Evolutionary conservation across 2,797 vertebrate genomes (phyloP).

Genomic region (Danio kyathit): DNA sequence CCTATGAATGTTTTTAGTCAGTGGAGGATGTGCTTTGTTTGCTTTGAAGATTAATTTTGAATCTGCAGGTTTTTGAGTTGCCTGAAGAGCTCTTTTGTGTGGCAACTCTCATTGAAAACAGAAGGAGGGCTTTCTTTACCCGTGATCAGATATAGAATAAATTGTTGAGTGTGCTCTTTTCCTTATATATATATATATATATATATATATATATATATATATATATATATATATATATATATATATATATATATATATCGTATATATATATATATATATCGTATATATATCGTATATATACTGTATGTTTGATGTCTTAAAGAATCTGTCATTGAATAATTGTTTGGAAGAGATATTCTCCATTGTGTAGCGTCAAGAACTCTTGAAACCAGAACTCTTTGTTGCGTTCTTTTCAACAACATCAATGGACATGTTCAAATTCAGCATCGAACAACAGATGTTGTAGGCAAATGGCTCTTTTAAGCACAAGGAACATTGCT

Average conservation of each 20-base stretch:
- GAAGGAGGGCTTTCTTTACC: slow-evolving; percentile 61
- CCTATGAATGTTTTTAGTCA: slow-evolving; percentile 18
- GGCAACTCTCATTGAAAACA: slow-evolving; percentile 56
- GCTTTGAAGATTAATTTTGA: slow-evolving; percentile 24
- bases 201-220: no score
- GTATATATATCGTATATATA: no score
- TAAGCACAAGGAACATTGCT: neutral
- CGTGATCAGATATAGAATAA: slow-evolving; percentile 60
- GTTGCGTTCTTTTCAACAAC: slow-evolving; percentile 2
- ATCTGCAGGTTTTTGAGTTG: slow-evolving; percentile 10
- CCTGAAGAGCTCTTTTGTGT: slow-evolving; percentile 69
- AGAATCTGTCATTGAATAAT: neutral
- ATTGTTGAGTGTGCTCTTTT: slow-evolving; percentile 31
- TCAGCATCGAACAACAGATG: neutral
- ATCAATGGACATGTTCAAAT: slow-evolving; percentile 6
- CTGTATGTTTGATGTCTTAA: no score
- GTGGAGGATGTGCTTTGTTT: slow-evolving; percentile 13
- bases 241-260: no score
- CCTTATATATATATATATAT: slow-evolving; percentile 61
- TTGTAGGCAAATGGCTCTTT: neutral
- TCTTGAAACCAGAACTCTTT: neutral
- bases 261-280: no score
- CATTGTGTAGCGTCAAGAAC: slow-evolving; percentile 6
- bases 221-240: no score
- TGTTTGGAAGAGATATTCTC: slow-evolving; percentile 17